Evolutionary conservation across 2,888 invertebrate species (phyloP).

Genomic region (Macaria notata): DNA sequence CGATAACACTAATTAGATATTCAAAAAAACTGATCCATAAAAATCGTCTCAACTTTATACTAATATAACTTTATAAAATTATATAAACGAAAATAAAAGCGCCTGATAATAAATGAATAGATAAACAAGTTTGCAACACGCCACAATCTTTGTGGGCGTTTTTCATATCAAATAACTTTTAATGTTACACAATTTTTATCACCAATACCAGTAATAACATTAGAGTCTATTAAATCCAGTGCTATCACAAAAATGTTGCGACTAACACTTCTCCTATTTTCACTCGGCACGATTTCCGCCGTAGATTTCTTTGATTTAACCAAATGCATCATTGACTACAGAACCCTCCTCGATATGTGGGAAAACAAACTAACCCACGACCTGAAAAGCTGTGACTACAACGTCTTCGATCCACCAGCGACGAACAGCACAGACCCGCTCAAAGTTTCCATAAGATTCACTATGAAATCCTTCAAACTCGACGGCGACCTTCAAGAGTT

Average conservation of each 20-base stretch:
- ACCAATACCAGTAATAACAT: too few relatives aligned
- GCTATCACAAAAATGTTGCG: slow-evolving; percentile 14
- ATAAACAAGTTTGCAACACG: background rate
- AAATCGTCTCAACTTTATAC: background rate
- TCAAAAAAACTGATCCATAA: too few relatives aligned
- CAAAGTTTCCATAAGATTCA: slow-evolving; percentile 28
- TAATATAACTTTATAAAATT: background rate
- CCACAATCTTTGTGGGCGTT: slow-evolving; percentile 10
- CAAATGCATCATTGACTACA: slow-evolving; percentile 26
- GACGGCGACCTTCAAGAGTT: slow-evolving; percentile 39
- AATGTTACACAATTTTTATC: background rate
- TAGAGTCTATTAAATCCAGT: slow-evolving; percentile 10
- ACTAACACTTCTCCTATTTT: slow-evolving; percentile 14
- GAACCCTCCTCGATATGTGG: slow-evolving; percentile 29
- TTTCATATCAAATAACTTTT: slow-evolving; percentile 11
- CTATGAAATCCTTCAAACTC: slow-evolving; percentile 43
- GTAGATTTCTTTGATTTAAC: slow-evolving; percentile 7
- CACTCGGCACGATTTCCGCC: slow-evolving; percentile 4
- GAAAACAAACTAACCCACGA: slow-evolving; percentile 35
- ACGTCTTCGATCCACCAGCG: slow-evolving; percentile 7
- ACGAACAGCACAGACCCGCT: slow-evolving; percentile 21
- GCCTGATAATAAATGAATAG: too few relatives aligned
- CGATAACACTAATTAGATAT: too few relatives aligned
- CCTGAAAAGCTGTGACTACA: slow-evolving; percentile 14
- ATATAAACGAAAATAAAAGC: background rate